Conservation (phyloP, 2,797 vertebrate genomes). For the Falco peregrinus region DNA sequence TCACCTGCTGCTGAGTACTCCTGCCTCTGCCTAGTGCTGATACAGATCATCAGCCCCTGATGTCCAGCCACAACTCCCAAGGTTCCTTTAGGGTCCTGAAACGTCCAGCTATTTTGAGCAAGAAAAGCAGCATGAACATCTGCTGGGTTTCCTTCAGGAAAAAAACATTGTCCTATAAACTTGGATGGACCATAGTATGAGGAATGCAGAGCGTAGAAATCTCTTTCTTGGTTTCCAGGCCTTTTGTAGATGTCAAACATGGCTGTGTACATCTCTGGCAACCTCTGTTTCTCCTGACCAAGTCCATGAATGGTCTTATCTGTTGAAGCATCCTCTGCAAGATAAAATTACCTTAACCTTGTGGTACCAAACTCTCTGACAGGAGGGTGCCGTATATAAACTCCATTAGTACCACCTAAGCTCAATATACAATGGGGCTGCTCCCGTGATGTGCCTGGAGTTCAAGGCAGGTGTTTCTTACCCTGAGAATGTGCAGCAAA, state of each 20-base stretch:
- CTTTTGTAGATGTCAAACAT: neutral
- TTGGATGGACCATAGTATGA: neutral
- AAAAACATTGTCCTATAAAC: neutral
- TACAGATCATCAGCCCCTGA: neutral
- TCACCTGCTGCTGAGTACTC: neutral
- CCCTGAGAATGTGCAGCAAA: neutral
- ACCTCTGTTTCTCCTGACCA: neutral
- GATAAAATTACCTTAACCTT: neutral
- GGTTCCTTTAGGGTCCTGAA: neutral
- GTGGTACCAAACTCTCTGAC: neutral
- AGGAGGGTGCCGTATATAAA: neutral
- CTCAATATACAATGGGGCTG: neutral
- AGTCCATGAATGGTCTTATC: neutral
- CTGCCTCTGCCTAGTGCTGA: neutral
- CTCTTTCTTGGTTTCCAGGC: neutral
- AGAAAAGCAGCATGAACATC: neutral
- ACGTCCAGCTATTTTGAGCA: neutral
- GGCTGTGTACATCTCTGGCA: neutral
- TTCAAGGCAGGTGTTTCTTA: neutral
- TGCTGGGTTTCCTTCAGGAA: neutral
- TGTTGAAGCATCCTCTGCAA: neutral
- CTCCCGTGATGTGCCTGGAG: neutral
- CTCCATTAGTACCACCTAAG: neutral
- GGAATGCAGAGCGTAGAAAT: neutral
- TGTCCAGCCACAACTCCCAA: neutral